A percentile compares a stretch with the other conserved stretches of the same genome.
phyloP scores from a whole-genome alignment of 2,113 vertebrate genomes.

The Prunella fulvescens region DNA sequence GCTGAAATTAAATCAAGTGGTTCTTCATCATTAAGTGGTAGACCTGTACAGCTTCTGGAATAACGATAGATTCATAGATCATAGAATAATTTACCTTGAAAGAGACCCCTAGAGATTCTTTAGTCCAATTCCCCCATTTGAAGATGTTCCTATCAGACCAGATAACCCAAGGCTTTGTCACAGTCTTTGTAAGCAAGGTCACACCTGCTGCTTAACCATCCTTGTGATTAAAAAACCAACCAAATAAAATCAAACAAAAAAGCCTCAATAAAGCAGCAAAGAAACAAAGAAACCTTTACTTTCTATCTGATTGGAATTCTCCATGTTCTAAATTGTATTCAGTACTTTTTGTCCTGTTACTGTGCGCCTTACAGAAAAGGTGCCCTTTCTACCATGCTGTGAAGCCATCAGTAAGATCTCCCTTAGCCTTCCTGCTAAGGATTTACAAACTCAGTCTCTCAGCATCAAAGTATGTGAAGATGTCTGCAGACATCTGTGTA shows the following conservation, averaged over 20 bases:
- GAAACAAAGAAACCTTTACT: background rate
- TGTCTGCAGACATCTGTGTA: background rate
- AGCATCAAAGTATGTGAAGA: background rate
- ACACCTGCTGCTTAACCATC: background rate
- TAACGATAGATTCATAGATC: background rate
- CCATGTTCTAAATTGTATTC: background rate
- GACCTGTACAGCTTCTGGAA: background rate
- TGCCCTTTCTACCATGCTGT: background rate
- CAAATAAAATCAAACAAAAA: background rate
- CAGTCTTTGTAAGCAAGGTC: background rate
- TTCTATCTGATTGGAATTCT: background rate
- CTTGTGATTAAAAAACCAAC: background rate
- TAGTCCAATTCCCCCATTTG: background rate
- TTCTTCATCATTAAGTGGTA: background rate
- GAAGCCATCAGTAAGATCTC: background rate
- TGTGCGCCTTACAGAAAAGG: background rate
- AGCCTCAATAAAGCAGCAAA: background rate
- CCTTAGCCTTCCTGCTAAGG: background rate
- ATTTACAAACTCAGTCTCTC: background rate
- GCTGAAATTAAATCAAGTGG: background rate
- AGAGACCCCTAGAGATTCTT: background rate
- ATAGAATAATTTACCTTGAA: background rate
- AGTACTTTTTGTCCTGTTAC: background rate
- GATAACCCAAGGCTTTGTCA: background rate
- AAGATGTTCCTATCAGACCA: background rate